Base-by-base conservation (phyloP, 2,888 invertebrate genomes). In the Leptura quadrifasciata region DNA sequence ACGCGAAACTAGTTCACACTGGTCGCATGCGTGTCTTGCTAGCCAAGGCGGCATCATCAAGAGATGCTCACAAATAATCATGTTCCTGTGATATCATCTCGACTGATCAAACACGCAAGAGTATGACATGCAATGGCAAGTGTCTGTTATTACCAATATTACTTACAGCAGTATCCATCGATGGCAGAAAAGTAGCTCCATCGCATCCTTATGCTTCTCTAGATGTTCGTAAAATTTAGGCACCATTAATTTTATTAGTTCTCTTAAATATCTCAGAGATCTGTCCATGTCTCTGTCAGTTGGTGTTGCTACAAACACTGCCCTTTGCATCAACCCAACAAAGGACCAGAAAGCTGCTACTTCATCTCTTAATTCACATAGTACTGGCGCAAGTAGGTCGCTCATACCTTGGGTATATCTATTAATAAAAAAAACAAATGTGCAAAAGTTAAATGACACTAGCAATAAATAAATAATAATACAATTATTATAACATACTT, bases 301-400 rank as follows among this genome's bases (percentile, higher is more conserved):
- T 0, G 98, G 98, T 0, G 97, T 97, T 83, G 97, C 97, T 0
- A 98, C 97, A 86, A 98, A 98, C 82, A 97, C 96, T 0, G 97
- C 97, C 83, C 95, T 92, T 86, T 98, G 96, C 97, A 99, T 98
- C 75, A 98, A 92, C 0, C 98, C 98, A 27, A 97, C 97, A 88
- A 99, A 99, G 87, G 98, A 98, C 98, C 98, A 98, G 88, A 98
- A 99, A 0, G 98, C 95, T 86, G 98, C 98, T 1, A 97, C 95
- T 90, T 99, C 98, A 86, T 97, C 96, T 87, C 97, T 95, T 85
- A 98, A 94, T 88, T 98, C 96, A 81, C 96, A 96, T 21, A 98
- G 90, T 6, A 99, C 94, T 0, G 98, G 98, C 1, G 98, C 96
- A 76, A 98, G 89, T 9, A 98, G 92, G 88, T 99, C 98, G 85